Evolutionary conservation across 2,888 invertebrate genomes (phyloP), one percentile per base, ranked within the genome.

Genomic region (Melipona beecheii): DNA sequence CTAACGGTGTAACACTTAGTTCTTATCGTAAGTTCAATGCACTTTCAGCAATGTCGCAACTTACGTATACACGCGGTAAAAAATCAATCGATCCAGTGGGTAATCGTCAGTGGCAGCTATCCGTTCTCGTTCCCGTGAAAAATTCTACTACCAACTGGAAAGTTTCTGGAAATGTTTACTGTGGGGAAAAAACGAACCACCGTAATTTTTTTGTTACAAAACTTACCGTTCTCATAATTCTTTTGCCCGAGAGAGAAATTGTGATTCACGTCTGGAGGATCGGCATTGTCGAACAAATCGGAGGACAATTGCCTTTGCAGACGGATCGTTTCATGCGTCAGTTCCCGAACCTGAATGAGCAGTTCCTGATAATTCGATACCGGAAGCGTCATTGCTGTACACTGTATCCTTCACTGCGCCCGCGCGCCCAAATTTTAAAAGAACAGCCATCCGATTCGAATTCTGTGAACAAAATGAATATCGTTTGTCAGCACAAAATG

Each of bases 281-380:
- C 92, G 66, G 90, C 91, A 86, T 91, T 92, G 88, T 93, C 92
- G 78, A 81, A 93, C 88, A 75, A 87, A 83, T 95, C 94, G 43
- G 94, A 94, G 81, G 95, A 93, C 56, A 95, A 91, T 88, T 95
- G 95, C 85, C 95, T 95, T 87, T 96, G 96, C 79, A 96, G 95
- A 81, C 95, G 95, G 87, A 95, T 95, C 73, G 96, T 95, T 92
- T 96, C 96, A 88, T 95, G 95, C 83, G 95, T 96, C 90, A 96
- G 94, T 89, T 95, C 95, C 86, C 96, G 95, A 84, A 96, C 96
- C 90, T 96, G 95, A 89, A 95, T 95, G 92, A 96, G 94, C 91
- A 96, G 94, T 91, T 96, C 96, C 94, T 96, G 96, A 95, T 96
- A 96, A 92, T 95, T 96, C 86, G 96, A 96, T 91, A 96, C 96